Evolutionary conservation across 2,113 vertebrate species (phyloP), one percentile per base, ranked within the genome.

Genomic region (Oryzias melastigma): DNA sequence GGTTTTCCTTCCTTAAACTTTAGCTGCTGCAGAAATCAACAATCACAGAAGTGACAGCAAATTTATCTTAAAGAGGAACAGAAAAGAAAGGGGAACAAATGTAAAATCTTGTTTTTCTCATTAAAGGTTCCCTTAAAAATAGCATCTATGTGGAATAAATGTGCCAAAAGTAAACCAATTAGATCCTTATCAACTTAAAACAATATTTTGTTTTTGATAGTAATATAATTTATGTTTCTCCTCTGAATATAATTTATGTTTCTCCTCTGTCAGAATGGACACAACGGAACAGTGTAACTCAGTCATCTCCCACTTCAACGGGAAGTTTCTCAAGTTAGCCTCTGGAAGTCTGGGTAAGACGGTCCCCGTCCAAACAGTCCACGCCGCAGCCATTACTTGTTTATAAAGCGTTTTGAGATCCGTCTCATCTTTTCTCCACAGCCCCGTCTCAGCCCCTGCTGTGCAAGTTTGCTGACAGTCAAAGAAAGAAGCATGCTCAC

Each of bases 391-490:
- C 57, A 60, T 47, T 52, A 46, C 51, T 62, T 14, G 35, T 27
- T 35, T 53, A 35, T 35, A 3, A 68, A 42, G 50, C 41, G 47
- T 6, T 56, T 12, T 51, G 27, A 18, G 62, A 62, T 55, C 1
- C 1, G 15, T 41, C 43, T 25, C 62, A 7, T 62, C 7, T 47
- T 65, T 52, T 24, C 58, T 43, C 56, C 57, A 1, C 77, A 99
- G 97, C 93, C 85, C 95, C 96, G 58, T 93, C 95, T 87, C 96
- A 99, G 88, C 97, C 97, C 13, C 87, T 99, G 75, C 89, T 99
- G 86, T 99, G 97, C 89, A 99, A 99, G 90, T 99, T 99, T 91
- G 97, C 97, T 0, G 97, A 98, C 72, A 97, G 97, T 68, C 97
- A 99, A 87, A 97, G 98, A 89, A 99, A 99, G 89, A 93, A 98